A percentile compares a stretch with the other conserved stretches of the same genome.
phyloP scores from a whole-genome alignment of 1,140 invertebrate genomes.

The Drosophila truncata region DNA sequence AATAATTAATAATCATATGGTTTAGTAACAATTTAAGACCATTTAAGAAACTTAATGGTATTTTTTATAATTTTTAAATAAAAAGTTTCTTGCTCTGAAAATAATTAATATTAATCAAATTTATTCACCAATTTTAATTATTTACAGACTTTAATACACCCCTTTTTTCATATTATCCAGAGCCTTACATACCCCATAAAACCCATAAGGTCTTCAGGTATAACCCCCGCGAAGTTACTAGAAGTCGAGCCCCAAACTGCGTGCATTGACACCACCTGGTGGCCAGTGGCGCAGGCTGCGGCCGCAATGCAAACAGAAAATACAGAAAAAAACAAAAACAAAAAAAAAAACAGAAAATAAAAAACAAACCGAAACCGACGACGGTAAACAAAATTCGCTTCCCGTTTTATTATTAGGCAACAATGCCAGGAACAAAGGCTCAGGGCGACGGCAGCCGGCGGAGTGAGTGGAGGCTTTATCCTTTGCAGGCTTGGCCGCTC shows the following conservation, averaged over 20 bases:
- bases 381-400: constrained; percentile 67
- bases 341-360: constrained; percentile 51
- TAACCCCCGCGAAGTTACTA: constrained; percentile 1
- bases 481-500: constrained; percentile 5
- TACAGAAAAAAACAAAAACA: constrained; percentile 42
- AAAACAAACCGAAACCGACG: constrained; percentile 32
- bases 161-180: fast-evolving
- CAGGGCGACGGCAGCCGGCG: neutral
- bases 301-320: constrained; percentile 40
- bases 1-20: too few species aligned
- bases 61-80: too few species aligned
- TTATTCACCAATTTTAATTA: too few species aligned
- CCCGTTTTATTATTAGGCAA: constrained; percentile 56
- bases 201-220: neutral
- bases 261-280: constrained; percentile 58
- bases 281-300: constrained; percentile 42
- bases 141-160: too few species aligned
- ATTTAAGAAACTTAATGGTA: too few species aligned
- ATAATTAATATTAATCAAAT: neutral
- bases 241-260: constrained; percentile 7
- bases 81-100: neutral
- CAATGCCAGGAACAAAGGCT: constrained; percentile 34
- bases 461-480: neutral
- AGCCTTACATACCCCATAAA: neutral
- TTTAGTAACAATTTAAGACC: neutral